Percentiles rank a stretch among this genome's conserved stretches.
phyloP scores from a whole-genome alignment of 1,140 invertebrate species.

The Euura saliciscinereae region DNA sequence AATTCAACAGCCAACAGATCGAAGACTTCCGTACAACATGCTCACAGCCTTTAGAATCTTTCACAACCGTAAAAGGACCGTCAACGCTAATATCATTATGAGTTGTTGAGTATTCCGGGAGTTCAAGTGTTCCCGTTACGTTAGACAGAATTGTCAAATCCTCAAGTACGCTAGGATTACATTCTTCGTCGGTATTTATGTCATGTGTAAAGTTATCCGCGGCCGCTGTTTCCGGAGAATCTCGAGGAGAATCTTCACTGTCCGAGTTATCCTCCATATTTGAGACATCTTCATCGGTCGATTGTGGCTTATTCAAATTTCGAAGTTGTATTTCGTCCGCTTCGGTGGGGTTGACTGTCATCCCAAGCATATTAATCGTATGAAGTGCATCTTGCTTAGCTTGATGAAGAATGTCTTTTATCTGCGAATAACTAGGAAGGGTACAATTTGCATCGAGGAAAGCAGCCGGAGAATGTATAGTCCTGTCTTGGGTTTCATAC shows the following conservation, averaged over 20 bases:
- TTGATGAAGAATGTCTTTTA: conserved; percentile 11
- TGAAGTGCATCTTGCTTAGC: conserved; percentile 13
- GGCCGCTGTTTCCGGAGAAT: neutral
- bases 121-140: conserved; percentile 12
- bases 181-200: neutral
- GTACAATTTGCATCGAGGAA: neutral
- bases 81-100: neutral
- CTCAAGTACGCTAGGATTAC: conserved; percentile 11
- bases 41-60: conserved; percentile 17
- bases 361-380: neutral
- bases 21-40: conserved; percentile 22
- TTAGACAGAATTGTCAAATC: conserved; percentile 17
- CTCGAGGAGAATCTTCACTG: neutral
- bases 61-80: conserved; percentile 15
- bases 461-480: neutral
- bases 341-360: neutral
- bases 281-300: neutral
- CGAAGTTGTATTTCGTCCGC: conserved; percentile 13
- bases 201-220: neutral
- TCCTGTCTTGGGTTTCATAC: conserved; percentile 15
- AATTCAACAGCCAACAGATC: conserved; percentile 23
- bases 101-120: conserved; percentile 6
- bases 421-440: neutral
- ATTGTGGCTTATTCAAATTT: neutral
- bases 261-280: too few species aligned